Evolutionary conservation across 64 coral and sea anemone genomes (phyloP).

Genomic region (Catalaphyllia jardinei): DNA sequence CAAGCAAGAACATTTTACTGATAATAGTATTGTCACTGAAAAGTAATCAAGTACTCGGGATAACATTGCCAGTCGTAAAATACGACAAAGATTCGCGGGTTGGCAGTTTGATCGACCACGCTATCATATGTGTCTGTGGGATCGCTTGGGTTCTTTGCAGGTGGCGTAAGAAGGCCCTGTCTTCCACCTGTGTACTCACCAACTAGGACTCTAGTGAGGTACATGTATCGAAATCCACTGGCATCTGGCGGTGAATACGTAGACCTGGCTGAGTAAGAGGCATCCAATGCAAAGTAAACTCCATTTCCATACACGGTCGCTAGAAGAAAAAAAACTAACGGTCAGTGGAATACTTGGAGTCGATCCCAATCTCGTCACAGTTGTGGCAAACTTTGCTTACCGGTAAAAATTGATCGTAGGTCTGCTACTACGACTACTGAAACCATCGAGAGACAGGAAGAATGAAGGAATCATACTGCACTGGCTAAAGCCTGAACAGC

Average conservation of each 20-base stretch:
- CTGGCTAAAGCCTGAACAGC: no score
- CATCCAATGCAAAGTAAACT: slow-evolving; percentile 67
- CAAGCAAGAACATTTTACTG: neutral
- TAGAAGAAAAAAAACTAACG: neutral
- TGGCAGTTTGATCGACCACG: slow-evolving; percentile 16
- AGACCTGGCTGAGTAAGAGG: slow-evolving; percentile 40
- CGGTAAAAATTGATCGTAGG: no score
- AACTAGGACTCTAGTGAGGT: slow-evolving; percentile 48
- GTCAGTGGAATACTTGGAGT: no score
- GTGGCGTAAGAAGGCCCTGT: slow-evolving; percentile 40
- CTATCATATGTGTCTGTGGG: slow-evolving; percentile 45
- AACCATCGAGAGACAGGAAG: no score
- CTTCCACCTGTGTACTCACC: slow-evolving; percentile 65
- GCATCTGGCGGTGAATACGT: slow-evolving; percentile 53
- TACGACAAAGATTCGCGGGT: slow-evolving; percentile 54
- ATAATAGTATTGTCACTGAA: neutral
- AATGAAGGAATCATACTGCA: no score
- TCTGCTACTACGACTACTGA: no score
- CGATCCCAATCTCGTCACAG: no score
- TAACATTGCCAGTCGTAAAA: slow-evolving; percentile 75
- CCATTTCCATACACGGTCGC: slow-evolving; percentile 50
- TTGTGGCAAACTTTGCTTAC: no score
- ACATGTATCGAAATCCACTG: slow-evolving; percentile 55
- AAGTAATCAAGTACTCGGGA: slow-evolving; percentile 47
- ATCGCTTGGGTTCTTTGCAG: slow-evolving; percentile 23